phyloP scores from a whole-genome alignment of 2,888 invertebrate genomes.

The Nudaria mundana region DNA sequence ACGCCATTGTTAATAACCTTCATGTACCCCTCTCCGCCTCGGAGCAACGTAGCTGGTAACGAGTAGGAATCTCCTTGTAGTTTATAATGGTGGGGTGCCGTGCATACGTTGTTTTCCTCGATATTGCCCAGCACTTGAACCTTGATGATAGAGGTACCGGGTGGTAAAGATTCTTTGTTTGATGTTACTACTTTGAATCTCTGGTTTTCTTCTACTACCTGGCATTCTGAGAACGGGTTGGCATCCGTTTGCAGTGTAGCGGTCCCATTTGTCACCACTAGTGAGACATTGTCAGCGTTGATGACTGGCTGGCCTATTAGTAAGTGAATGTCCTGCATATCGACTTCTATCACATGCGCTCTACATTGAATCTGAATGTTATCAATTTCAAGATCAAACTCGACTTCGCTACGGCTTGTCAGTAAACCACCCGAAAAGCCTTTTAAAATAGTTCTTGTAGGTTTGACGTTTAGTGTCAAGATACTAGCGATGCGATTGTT shows the following conservation, averaged over 20 bases:
- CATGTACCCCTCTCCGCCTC: constrained; percentile 23
- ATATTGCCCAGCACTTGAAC: constrained; percentile 15
- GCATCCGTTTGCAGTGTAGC: neutral
- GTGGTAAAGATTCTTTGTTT: constrained; percentile 9
- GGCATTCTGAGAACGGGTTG: neutral
- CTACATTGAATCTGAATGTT: neutral
- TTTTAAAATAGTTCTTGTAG: neutral
- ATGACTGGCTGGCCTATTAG: constrained; percentile 30
- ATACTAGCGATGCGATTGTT: neutral
- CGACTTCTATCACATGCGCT: constrained; percentile 14
- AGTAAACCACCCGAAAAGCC: neutral
- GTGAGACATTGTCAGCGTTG: constrained; percentile 15
- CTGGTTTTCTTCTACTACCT: neutral
- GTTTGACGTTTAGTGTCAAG: neutral
- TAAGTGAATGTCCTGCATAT: constrained; percentile 19
- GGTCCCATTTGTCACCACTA: constrained; percentile 14
- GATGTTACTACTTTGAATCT: constrained; percentile 1
- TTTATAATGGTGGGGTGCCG: constrained; percentile 22
- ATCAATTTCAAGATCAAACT: neutral
- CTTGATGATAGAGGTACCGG: constrained; percentile 22
- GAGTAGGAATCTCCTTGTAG: constrained; percentile 20
- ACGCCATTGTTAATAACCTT: constrained; percentile 26
- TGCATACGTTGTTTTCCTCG: constrained; percentile 14
- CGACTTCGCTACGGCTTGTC: neutral
- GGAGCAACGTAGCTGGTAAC: constrained; percentile 27